phyloP scores from a whole-genome alignment of 2,797 vertebrate genomes.

The Brachymystax lenok region DNA sequence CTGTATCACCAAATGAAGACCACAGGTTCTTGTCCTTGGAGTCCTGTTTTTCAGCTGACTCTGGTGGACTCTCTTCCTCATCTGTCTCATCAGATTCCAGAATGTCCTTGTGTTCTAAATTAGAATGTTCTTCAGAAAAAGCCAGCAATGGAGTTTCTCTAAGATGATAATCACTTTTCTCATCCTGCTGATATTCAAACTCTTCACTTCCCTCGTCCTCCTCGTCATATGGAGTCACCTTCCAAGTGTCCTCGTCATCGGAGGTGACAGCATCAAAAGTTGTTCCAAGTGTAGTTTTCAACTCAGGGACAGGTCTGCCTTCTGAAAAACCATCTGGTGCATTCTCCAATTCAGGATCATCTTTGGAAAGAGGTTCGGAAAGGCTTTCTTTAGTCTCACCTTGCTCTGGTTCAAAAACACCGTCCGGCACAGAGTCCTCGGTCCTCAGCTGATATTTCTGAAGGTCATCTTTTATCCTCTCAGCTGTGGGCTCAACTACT shows the following conservation, averaged over 20 bases:
- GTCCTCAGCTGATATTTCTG: constrained; percentile 20
- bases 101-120: constrained; percentile 7
- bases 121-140: constrained; percentile 53
- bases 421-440: constrained; percentile 32
- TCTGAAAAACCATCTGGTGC: constrained; percentile 69
- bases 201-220: constrained; percentile 54
- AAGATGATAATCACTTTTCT: constrained; percentile 40
- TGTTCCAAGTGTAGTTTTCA: constrained; percentile 83
- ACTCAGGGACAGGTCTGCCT: constrained; percentile 69
- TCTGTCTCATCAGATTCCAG: constrained; percentile 32
- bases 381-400: constrained; percentile 74
- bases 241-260: constrained; percentile 82
- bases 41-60: constrained; percentile 41
- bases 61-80: constrained; percentile 24
- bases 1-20: constrained; percentile 66
- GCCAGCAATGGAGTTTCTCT: constrained; percentile 67
- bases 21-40: constrained; percentile 54
- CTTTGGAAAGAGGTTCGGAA: constrained; percentile 59
- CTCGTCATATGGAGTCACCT: constrained; percentile 78
- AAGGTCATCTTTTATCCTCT: constrained; percentile 24
- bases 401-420: constrained; percentile 63
- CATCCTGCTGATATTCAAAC: constrained; percentile 47
- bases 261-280: constrained; percentile 85
- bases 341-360: constrained; percentile 49
- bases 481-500: constrained; percentile 6